Percentiles rank a stretch among this genome's conserved stretches.
Evolutionary conservation across 2,888 invertebrate genomes (phyloP).

Genomic region (Thera obeliscata): DNA sequence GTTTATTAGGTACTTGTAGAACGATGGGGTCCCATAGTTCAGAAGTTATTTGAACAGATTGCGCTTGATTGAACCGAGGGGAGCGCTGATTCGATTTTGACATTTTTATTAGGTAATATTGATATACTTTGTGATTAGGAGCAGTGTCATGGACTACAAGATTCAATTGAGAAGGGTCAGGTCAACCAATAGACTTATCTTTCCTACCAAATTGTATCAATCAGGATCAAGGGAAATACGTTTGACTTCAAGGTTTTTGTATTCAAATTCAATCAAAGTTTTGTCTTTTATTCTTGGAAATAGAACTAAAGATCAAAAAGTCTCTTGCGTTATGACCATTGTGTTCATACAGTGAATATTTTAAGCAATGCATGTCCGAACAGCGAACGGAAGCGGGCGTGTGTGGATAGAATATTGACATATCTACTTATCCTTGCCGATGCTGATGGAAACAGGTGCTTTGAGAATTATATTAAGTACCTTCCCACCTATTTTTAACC

Average conservation of each 20-base stretch:
- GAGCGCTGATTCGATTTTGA: conserved; percentile 75
- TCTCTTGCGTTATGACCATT: conserved; percentile 48
- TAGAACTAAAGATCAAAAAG: conserved; percentile 56
- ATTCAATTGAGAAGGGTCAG: conserved; percentile 63
- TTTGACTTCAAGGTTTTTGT: neutral
- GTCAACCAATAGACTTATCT: conserved; percentile 33
- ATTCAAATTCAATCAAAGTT: conserved; percentile 17
- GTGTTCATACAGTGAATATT: conserved; percentile 65
- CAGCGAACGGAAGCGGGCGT: conserved; percentile 69
- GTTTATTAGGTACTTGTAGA: conserved; percentile 25
- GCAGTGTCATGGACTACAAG: conserved; percentile 57
- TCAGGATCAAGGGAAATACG: neutral
- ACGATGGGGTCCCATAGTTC: conserved; percentile 45
- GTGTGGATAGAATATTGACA: conserved; percentile 70
- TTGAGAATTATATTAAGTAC: conserved; percentile 24
- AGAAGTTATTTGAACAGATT: conserved; percentile 52
- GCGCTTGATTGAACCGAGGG: conserved; percentile 67
- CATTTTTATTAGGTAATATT: conserved; percentile 78
- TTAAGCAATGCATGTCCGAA: conserved; percentile 71
- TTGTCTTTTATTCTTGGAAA: conserved; percentile 52
- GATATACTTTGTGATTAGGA: conserved; percentile 74
- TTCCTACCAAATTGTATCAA: conserved; percentile 13
- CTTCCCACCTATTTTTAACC: conserved; percentile 22
- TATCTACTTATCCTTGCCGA: conserved; percentile 43
- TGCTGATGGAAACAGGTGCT: conserved; percentile 44